Percentiles rank a stretch among this genome's conserved stretches.
These are phyloP conservation scores for Bathybates hornii DNA, from an alignment of 2,113 vertebrate genomes.

Conservation along the genomic window DNA sequence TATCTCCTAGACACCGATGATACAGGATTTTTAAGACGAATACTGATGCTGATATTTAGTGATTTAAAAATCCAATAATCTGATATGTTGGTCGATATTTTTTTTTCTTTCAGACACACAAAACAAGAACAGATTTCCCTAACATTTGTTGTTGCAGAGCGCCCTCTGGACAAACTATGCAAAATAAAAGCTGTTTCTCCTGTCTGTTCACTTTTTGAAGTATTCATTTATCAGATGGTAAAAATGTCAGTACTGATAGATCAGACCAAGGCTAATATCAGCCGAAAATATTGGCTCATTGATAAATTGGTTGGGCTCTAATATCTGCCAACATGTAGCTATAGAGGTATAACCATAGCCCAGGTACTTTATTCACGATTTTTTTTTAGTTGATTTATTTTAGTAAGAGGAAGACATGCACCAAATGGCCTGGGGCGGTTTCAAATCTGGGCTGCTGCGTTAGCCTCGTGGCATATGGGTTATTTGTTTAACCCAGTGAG, in stretches of 20 bases:
- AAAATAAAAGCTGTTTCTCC: background rate
- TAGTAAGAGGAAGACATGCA: background rate
- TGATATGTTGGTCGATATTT: background rate
- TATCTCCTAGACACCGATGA: fast-evolving
- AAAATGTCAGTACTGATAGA: background rate
- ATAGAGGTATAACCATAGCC: fast-evolving
- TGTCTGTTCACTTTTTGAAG: background rate
- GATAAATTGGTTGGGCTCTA: background rate
- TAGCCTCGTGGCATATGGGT: background rate
- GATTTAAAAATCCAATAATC: background rate
- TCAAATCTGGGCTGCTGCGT: background rate
- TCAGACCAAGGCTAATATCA: background rate
- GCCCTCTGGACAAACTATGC: background rate
- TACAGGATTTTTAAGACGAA: background rate
- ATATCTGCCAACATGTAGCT: background rate
- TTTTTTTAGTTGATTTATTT: background rate
- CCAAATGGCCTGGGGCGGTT: background rate
- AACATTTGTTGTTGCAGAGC: background rate
- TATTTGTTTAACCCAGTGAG: background rate
- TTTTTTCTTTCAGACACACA: background rate
- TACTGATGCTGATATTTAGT: background rate
- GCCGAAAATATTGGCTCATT: background rate
- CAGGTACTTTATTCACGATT: background rate
- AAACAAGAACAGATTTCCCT: background rate
- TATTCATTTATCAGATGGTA: background rate